Percentiles rank a stretch among this genome's conserved stretches.
These are phyloP conservation scores for Chalcosyrphus nemorum DNA, from an alignment of 2,888 invertebrate genomes.

Conservation along the genomic window DNA sequence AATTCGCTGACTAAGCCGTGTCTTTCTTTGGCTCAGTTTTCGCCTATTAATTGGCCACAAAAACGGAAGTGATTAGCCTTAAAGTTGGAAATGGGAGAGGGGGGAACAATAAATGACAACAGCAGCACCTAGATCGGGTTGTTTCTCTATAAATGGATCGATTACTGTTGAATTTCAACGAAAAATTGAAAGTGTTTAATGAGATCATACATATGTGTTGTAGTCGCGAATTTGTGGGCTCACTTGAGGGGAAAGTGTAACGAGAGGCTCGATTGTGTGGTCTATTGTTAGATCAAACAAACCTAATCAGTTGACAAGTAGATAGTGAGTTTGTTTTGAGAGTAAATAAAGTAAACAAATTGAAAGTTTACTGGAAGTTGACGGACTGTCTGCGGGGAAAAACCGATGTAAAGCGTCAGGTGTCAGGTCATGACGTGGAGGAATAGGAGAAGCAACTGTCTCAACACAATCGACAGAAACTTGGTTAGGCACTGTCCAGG, in stretches of 20 bases:
- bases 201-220: constrained; percentile 39
- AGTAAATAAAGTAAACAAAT: neutral
- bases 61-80: constrained; percentile 44
- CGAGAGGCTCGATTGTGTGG: neutral
- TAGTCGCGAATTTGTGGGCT: neutral
- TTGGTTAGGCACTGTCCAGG: too few relatives aligned
- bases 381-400: neutral
- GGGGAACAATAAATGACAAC: neutral
- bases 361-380: neutral
- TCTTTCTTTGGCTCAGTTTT: constrained; percentile 18
- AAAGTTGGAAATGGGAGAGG: constrained; percentile 22
- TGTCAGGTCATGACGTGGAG: too few relatives aligned
- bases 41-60: constrained; percentile 18
- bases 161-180: constrained; percentile 17
- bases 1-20: constrained; percentile 14
- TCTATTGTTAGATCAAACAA: constrained; percentile 1
- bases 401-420: too few relatives aligned
- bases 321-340: neutral
- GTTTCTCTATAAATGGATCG: constrained; percentile 37
- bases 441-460: too few relatives aligned
- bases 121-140: neutral
- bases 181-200: constrained; percentile 25
- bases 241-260: neutral
- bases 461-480: too few relatives aligned
- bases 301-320: constrained; percentile 24